phyloP scores from a whole-genome alignment of 2,113 vertebrate genomes.

The Ptyas mucosa region DNA sequence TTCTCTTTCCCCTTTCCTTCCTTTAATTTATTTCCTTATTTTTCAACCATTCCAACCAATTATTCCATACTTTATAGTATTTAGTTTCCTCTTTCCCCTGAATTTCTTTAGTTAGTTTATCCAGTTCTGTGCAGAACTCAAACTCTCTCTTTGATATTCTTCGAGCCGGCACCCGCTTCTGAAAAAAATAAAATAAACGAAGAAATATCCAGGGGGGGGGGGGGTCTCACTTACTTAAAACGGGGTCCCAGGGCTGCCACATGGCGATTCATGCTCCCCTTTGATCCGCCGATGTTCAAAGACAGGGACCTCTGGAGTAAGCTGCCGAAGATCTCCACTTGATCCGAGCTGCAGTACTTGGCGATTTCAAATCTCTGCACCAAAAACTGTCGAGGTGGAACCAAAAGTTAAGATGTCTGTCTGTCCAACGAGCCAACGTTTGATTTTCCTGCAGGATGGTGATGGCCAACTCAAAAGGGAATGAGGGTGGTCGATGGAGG shows the following conservation, averaged over 20 bases:
- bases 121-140: no score
- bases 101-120: no score
- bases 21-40: no score
- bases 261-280: constrained; percentile 86
- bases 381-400: constrained; percentile 77
- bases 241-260: constrained; percentile 92
- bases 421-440: neutral
- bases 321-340: constrained; percentile 93
- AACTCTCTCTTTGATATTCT: neutral
- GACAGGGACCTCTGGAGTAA: constrained; percentile 90
- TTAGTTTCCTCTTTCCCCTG: no score
- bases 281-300: constrained; percentile 83
- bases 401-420: neutral
- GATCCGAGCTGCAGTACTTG: constrained; percentile 95
- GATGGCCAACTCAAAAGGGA: neutral
- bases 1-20: no score
- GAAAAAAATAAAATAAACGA: neutral
- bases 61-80: no score
- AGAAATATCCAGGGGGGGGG: neutral
- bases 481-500: neutral
- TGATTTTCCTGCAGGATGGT: neutral
- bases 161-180: neutral
- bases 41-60: no score
- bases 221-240: constrained; percentile 78
- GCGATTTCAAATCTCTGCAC: constrained; percentile 96